These are phyloP conservation scores for Oreochromis aureus DNA, from an alignment of 2,113 vertebrate genomes.

Conservation along the genomic window DNA sequence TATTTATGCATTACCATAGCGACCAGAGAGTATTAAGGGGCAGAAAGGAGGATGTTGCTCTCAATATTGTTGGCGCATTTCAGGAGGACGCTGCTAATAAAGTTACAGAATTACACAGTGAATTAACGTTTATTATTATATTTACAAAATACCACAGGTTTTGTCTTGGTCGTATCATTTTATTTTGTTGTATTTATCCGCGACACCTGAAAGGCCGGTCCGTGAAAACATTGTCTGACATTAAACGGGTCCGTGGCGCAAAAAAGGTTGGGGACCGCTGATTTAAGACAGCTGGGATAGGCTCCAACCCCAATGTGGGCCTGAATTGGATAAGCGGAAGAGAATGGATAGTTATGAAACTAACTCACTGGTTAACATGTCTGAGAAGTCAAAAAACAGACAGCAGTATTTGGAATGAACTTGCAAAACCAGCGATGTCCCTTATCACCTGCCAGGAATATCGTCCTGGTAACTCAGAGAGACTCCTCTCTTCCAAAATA, in stretches of 20 bases:
- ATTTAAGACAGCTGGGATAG: background rate
- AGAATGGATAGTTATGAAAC: background rate
- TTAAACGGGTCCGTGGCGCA: background rate
- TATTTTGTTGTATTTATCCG: background rate
- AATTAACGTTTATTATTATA: background rate
- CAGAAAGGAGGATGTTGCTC: background rate
- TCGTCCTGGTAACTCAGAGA: background rate
- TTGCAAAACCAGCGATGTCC: background rate
- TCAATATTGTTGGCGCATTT: background rate
- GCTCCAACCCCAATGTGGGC: accelerated
- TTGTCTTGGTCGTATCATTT: background rate
- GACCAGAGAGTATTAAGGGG: background rate
- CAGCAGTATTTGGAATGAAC: background rate
- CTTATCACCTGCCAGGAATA: background rate
- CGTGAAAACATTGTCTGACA: accelerated
- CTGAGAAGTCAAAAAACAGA: background rate
- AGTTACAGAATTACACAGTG: background rate
- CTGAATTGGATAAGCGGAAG: background rate
- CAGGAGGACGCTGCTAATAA: background rate
- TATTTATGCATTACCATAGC: background rate
- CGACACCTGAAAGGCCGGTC: background rate
- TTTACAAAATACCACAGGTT: background rate
- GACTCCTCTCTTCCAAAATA: background rate
- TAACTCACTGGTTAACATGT: background rate
- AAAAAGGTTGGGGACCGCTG: accelerated